These are phyloP conservation scores for Noctua fimbriata DNA, from an alignment of 2,888 invertebrate genomes.

Conservation along the genomic window DNA sequence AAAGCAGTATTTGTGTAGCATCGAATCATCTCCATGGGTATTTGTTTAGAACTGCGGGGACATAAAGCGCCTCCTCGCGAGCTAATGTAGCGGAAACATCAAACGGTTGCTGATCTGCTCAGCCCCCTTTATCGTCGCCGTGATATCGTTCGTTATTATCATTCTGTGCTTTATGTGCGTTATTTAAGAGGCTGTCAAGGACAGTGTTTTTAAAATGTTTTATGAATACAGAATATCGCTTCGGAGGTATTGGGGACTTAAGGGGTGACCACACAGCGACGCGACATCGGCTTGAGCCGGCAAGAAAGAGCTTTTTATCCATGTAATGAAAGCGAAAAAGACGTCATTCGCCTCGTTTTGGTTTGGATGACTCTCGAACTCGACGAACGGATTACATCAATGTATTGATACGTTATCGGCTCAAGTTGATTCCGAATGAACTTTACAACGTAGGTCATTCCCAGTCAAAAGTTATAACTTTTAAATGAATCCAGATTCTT, in stretches of 20 bases:
- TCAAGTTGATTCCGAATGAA: neutral
- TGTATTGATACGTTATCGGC: neutral
- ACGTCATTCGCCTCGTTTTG: neutral
- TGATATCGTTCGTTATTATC: slow-evolving; percentile 52
- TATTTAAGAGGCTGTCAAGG: slow-evolving; percentile 31
- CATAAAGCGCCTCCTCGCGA: slow-evolving; percentile 45
- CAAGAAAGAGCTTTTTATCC: neutral
- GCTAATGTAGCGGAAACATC: slow-evolving; percentile 64
- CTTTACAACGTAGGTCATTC: neutral
- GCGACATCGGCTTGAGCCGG: neutral
- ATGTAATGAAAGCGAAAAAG: neutral
- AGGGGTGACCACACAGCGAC: neutral
- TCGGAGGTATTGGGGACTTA: neutral
- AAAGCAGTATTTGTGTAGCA: slow-evolving; percentile 26
- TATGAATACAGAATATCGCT: neutral
- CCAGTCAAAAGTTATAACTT: neutral
- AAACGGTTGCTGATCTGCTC: slow-evolving; percentile 57
- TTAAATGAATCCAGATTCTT: neutral
- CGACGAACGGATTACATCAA: neutral
- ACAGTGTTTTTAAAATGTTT: slow-evolving; percentile 1
- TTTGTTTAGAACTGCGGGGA: slow-evolving; percentile 49
- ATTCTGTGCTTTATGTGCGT: slow-evolving; percentile 50
- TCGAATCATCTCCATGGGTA: slow-evolving; percentile 4
- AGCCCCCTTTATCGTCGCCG: slow-evolving; percentile 51
- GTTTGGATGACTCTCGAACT: neutral